Conservation (phyloP, 1,140 invertebrate species). For the Drosophila kepulauana region DNA sequence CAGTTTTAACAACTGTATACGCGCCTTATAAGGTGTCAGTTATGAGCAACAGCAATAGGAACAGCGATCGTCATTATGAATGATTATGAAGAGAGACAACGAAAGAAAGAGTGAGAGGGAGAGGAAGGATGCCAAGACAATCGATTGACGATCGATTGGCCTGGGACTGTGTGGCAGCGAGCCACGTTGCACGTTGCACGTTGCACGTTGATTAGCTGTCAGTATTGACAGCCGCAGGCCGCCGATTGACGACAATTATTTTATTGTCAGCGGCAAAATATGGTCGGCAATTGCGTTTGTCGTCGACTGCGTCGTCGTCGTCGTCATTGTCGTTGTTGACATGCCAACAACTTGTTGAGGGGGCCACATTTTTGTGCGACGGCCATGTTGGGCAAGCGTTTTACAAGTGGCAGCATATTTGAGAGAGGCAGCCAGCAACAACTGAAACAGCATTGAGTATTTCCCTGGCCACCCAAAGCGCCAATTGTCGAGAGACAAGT, state of each 20-base stretch:
- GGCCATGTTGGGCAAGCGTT: constrained; percentile 71
- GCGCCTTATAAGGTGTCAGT: constrained; percentile 56
- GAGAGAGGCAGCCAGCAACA: constrained; percentile 27
- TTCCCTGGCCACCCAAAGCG: constrained; percentile 71
- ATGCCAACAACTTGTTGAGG: constrained; percentile 75
- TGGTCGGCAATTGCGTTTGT: constrained; percentile 22
- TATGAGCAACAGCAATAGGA: constrained; percentile 47
- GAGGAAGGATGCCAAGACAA: background rate
- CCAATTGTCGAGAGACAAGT: constrained; percentile 56
- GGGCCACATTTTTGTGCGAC: constrained; percentile 49
- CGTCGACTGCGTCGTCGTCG: background rate
- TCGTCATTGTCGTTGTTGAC: constrained; percentile 21
- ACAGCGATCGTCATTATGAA: constrained; percentile 67
- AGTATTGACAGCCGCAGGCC: constrained; percentile 70
- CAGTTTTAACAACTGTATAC: constrained; percentile 55
- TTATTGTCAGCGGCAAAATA: constrained; percentile 55
- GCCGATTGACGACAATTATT: constrained; percentile 80
- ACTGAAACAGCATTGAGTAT: constrained; percentile 9
- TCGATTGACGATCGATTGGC: background rate
- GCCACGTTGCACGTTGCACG: constrained; percentile 15
- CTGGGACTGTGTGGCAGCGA: background rate
- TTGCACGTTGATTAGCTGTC: constrained; percentile 70
- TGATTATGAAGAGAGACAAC: too few species aligned
- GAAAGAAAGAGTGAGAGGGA: too few species aligned
- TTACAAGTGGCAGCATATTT: constrained; percentile 78